phyloP scores from a whole-genome alignment of 2,888 invertebrate species.

The Lepidocyrtinus sp. region DNA sequence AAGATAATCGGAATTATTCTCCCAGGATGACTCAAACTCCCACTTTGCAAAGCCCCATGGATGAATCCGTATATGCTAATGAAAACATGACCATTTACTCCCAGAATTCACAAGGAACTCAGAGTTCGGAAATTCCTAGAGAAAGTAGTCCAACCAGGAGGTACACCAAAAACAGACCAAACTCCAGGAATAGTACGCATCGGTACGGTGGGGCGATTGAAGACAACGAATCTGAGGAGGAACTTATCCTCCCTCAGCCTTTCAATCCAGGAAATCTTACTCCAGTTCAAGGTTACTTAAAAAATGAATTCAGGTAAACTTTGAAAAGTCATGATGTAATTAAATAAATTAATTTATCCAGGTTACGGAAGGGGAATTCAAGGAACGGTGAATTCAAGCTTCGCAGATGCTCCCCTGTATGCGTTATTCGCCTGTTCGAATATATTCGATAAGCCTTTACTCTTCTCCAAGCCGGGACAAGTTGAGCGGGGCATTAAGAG shows the following conservation, averaged over 20 bases:
- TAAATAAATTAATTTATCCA: constrained; percentile 13
- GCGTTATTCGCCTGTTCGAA: constrained; percentile 57
- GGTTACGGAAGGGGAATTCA: constrained; percentile 60
- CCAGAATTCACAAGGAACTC: background rate
- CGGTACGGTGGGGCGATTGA: constrained; percentile 21
- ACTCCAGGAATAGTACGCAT: constrained; percentile 22
- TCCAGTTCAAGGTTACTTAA: constrained; percentile 40
- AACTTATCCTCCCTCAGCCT: constrained; percentile 43
- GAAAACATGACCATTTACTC: background rate
- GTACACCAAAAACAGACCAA: constrained; percentile 39
- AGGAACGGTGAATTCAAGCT: constrained; percentile 51
- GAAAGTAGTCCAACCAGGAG: constrained; percentile 9
- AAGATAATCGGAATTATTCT: no score
- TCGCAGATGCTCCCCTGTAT: constrained; percentile 54
- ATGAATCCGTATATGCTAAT: background rate
- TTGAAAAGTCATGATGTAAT: background rate
- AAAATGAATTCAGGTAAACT: background rate
- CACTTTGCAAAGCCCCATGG: no score
- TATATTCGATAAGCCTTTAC: constrained; percentile 54
- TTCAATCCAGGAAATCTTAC: constrained; percentile 40
- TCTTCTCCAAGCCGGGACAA: constrained; percentile 42
- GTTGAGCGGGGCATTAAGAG: constrained; percentile 48
- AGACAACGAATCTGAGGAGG: constrained; percentile 11
- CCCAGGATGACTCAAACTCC: no score
- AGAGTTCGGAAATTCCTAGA: constrained; percentile 2